Conservation (phyloP, 2,888 invertebrate genomes). For the Apotomis turbidana region DNA sequence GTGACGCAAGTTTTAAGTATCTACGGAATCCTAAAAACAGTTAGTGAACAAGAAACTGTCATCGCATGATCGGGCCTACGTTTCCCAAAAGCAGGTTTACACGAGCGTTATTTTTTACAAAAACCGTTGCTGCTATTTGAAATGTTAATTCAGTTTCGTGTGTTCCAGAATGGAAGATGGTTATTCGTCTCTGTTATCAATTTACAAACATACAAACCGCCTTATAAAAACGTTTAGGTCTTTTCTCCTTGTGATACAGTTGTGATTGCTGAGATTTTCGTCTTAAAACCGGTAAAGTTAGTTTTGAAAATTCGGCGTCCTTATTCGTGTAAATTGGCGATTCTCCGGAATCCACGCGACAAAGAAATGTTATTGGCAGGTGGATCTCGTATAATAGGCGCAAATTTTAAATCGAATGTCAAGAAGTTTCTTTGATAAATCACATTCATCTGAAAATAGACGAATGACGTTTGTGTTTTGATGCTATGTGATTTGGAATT, state of each 20-base stretch:
- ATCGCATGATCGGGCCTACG: not conserved
- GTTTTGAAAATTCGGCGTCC: slow-evolving; percentile 54
- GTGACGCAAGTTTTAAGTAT: not conserved
- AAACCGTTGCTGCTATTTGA: slow-evolving; percentile 71
- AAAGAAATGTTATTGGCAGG: slow-evolving; percentile 76
- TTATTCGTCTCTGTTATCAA: slow-evolving; percentile 74
- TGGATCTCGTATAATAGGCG: slow-evolving; percentile 73
- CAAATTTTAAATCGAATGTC: slow-evolving; percentile 54
- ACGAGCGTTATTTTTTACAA: slow-evolving; percentile 55
- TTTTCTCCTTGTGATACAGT: not conserved
- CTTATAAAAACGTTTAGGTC: slow-evolving; percentile 26
- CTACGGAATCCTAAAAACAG: too few relatives aligned
- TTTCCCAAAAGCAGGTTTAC: slow-evolving; percentile 61
- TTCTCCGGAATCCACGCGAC: slow-evolving; percentile 64
- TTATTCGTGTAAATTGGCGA: slow-evolving; percentile 72
- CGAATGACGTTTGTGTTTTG: slow-evolving; percentile 2
- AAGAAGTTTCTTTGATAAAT: slow-evolving; percentile 1
- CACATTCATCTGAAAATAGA: not conserved
- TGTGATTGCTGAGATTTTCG: not conserved
- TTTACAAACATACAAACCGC: slow-evolving; percentile 49
- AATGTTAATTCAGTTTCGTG: slow-evolving; percentile 77
- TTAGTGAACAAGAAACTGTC: too few relatives aligned
- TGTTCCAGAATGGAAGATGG: slow-evolving; percentile 69
- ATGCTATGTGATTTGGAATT: not conserved
- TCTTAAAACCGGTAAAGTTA: slow-evolving; percentile 37